Percentiles rank a stretch among this genome's conserved stretches.
Evolutionary conservation across 2,888 invertebrate species (phyloP).

Genomic region (Drosophila setosimentum): DNA sequence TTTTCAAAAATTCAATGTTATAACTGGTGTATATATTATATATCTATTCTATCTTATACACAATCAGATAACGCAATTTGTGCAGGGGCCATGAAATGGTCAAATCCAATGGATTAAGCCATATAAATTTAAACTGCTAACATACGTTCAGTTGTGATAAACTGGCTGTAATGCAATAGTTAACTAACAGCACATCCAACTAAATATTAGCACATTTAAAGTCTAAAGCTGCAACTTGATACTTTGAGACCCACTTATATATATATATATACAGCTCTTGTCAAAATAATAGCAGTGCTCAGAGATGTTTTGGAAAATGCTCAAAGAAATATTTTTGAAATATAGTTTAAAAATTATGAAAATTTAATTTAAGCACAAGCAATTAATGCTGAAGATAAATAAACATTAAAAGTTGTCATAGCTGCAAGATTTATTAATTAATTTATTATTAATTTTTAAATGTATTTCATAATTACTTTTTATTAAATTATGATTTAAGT

Average conservation of each 20-base stretch:
- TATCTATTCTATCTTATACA: slow-evolving; percentile 28
- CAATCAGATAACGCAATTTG: slow-evolving; percentile 65
- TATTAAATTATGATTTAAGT: not conserved
- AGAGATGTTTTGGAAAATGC: not conserved
- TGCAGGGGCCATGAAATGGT: not conserved
- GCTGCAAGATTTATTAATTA: not conserved
- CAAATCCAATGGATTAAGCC: slow-evolving; percentile 11
- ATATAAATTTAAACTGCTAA: not conserved
- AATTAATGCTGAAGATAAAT: not conserved
- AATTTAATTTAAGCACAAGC: not conserved
- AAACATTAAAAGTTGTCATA: not conserved
- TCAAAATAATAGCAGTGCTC: not conserved
- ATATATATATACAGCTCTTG: not conserved
- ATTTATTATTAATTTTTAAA: not conserved
- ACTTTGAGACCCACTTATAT: slow-evolving; percentile 5
- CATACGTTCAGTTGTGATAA: not conserved
- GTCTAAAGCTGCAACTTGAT: not conserved
- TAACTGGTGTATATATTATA: slow-evolving; percentile 34
- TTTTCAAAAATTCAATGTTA: no score
- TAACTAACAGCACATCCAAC: not conserved
- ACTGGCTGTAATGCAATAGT: not conserved
- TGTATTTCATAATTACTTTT: not conserved
- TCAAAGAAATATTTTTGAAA: not conserved
- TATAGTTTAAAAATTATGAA: not conserved
- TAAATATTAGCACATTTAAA: slow-evolving; percentile 12